Conservation (phyloP, 1,140 invertebrate genomes). For the Drosophila paulistorum region DNA sequence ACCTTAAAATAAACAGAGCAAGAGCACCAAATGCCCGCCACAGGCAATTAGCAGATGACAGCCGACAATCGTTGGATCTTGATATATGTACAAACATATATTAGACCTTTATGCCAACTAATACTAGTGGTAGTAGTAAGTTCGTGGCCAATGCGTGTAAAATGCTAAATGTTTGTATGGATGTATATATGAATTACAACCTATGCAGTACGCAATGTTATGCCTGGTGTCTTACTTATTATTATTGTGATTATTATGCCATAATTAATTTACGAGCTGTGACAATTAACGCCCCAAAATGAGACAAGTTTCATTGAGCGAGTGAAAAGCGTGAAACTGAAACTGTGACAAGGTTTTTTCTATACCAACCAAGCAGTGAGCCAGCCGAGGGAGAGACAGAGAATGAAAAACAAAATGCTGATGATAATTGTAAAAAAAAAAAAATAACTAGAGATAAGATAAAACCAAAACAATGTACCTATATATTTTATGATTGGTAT, state of each 20-base stretch:
- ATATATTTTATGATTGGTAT: not conserved
- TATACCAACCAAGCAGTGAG: conserved; percentile 17
- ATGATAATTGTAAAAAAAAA: not conserved
- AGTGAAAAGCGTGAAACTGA: conserved; percentile 55
- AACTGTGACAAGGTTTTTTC: conserved; percentile 59
- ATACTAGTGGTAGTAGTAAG: too few species aligned
- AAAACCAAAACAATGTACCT: not conserved
- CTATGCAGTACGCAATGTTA: conserved; percentile 27
- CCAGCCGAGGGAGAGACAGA: not conserved
- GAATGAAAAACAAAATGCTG: conserved; percentile 4
- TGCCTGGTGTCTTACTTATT: conserved; percentile 16
- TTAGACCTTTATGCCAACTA: too few species aligned
- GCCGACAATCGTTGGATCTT: not conserved
- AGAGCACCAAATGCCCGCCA: conserved; percentile 61
- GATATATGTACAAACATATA: too few species aligned
- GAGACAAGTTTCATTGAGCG: conserved; percentile 50
- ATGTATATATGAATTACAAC: conserved; percentile 14
- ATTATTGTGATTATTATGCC: conserved; percentile 61
- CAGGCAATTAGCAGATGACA: conserved; percentile 61
- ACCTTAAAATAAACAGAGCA: conserved; percentile 78
- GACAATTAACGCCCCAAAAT: conserved; percentile 71
- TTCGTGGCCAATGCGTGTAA: too few species aligned
- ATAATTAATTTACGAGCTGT: conserved; percentile 81
- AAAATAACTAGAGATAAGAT: not conserved
- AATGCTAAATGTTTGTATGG: not conserved